These are phyloP conservation scores for Chiridota heheva DNA, from an alignment of 35 echinoderm and acorn worm genomes.

Conservation along the genomic window DNA sequence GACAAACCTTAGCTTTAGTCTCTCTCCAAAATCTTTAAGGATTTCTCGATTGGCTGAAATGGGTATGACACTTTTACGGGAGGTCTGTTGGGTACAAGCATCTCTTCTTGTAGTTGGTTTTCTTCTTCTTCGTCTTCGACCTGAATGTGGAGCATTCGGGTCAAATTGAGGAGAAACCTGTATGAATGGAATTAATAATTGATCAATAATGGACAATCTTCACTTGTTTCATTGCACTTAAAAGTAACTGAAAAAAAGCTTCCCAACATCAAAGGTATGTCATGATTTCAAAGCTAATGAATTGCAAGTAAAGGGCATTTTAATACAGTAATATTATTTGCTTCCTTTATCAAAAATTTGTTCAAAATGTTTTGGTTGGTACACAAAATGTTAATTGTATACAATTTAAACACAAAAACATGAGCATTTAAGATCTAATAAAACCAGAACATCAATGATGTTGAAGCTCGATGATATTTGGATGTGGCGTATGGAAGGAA, in stretches of 20 bases:
- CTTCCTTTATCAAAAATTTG: not conserved
- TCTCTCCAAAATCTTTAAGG: too few relatives aligned
- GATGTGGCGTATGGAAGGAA: too few relatives aligned
- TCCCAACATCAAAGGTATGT: not conserved
- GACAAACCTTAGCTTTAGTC: too few relatives aligned
- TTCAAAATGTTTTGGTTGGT: conserved; percentile 1
- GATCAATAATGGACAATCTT: not conserved
- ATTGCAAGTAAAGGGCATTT: not conserved
- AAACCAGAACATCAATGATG: too few relatives aligned
- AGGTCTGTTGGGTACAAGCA: too few relatives aligned
- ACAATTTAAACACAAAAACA: too few relatives aligned
- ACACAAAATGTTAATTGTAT: too few relatives aligned
- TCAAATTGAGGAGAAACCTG: conserved; percentile 68
- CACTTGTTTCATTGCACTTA: not conserved
- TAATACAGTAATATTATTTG: not conserved
- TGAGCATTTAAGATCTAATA: too few relatives aligned
- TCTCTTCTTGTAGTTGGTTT: too few relatives aligned
- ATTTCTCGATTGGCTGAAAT: too few relatives aligned
- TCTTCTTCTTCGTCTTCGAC: conserved; percentile 4
- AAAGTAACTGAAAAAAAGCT: not conserved
- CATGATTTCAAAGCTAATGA: not conserved
- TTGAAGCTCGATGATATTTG: too few relatives aligned
- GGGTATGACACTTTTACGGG: too few relatives aligned
- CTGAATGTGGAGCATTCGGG: conserved; percentile 17
- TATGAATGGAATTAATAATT: not conserved